These are phyloP conservation scores for Sinosuthora webbiana DNA, from an alignment of 2,113 vertebrate genomes.

Conservation along the genomic window DNA sequence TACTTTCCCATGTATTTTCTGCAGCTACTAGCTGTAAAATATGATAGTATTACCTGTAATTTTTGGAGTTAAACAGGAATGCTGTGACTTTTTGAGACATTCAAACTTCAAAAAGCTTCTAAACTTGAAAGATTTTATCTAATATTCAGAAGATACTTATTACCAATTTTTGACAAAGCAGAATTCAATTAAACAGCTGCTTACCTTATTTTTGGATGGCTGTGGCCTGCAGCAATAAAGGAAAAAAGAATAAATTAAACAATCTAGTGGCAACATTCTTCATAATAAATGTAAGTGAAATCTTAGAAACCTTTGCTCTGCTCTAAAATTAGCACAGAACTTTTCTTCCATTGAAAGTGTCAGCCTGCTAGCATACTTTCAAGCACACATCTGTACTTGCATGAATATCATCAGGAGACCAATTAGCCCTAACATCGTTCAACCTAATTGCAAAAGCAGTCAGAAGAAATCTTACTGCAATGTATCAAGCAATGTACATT, in stretches of 20 bases:
- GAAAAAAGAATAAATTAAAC: slow-evolving; percentile 35
- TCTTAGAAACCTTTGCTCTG: slow-evolving; percentile 27
- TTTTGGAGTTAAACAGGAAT: neutral
- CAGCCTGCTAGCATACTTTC: slow-evolving; percentile 68
- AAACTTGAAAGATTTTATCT: neutral
- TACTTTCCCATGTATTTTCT: slow-evolving; percentile 48
- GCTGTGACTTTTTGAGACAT: neutral
- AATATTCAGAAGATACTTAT: neutral
- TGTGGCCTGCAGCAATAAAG: slow-evolving; percentile 77
- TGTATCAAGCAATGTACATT: neutral
- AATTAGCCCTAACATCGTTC: neutral
- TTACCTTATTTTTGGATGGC: slow-evolving; percentile 80
- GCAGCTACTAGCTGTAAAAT: slow-evolving; percentile 70
- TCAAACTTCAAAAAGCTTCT: neutral
- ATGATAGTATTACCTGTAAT: slow-evolving; percentile 26
- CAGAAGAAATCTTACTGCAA: neutral
- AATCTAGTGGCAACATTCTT: slow-evolving; percentile 32
- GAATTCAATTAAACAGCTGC: slow-evolving; percentile 27
- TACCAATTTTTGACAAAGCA: neutral
- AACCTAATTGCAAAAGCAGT: neutral
- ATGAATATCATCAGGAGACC: slow-evolving; percentile 50
- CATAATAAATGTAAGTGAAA: slow-evolving; percentile 52
- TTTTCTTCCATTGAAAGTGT: slow-evolving; percentile 77
- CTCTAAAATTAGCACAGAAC: slow-evolving; percentile 83
- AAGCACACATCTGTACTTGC: slow-evolving; percentile 67